A percentile compares a stretch with the other conserved stretches of the same genome.
Evolutionary conservation across 1,140 invertebrate species (phyloP).

Genomic region (Scaptodrosophila lebanonensis): DNA sequence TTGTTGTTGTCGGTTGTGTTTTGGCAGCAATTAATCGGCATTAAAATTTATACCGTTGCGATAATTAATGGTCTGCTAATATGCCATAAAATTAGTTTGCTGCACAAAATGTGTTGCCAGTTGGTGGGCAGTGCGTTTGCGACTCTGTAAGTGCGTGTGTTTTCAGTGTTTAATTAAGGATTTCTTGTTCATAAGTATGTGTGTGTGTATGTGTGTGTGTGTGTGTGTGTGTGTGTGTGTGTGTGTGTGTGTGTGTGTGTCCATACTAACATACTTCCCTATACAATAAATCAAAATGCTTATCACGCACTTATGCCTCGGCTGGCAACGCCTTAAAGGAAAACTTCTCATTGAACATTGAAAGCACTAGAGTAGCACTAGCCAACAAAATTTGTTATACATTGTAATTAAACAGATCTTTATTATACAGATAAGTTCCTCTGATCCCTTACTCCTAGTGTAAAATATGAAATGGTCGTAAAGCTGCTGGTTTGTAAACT

Average conservation of each 20-base stretch:
- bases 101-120: too few relatives aligned
- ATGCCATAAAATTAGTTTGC: conserved; percentile 74
- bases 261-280: conserved; percentile 34
- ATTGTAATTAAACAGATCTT: too few relatives aligned
- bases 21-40: conserved; percentile 74
- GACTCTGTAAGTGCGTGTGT: not conserved
- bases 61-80: conserved; percentile 74
- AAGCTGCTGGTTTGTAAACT: too few relatives aligned
- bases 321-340: conserved; percentile 24
- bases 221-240: not conserved
- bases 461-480: too few relatives aligned
- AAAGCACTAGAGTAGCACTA: too few relatives aligned
- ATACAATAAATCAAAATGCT: conserved; percentile 72
- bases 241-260: conserved; percentile 14
- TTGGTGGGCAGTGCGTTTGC: too few relatives aligned
- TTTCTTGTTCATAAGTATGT: conserved; percentile 41
- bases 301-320: conserved; percentile 62
- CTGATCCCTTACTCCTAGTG: too few relatives aligned
- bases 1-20: conserved; percentile 50
- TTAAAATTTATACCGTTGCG: conserved; percentile 68
- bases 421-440: too few relatives aligned
- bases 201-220: conserved; percentile 21
- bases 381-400: too few relatives aligned
- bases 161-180: conserved; percentile 71
- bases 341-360: conserved; percentile 3